These are phyloP conservation scores for Chiridota heheva DNA, from an alignment of 35 echinoderm and acorn worm genomes.

Conservation along the genomic window DNA sequence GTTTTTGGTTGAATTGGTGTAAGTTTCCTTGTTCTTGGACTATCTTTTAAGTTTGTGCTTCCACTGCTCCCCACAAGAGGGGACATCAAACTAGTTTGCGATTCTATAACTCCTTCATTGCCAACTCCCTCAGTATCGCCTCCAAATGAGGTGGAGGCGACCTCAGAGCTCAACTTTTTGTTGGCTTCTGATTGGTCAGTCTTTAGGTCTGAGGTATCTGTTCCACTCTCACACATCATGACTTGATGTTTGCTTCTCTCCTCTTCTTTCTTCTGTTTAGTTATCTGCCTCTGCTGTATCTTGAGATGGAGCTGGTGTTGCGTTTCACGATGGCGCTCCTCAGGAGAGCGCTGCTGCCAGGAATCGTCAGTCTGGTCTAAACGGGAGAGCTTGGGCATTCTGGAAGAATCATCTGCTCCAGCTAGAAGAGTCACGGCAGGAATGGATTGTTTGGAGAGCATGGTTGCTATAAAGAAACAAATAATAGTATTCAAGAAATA, in stretches of 20 bases:
- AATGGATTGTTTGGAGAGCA: too few species aligned
- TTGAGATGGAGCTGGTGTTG: constrained; percentile 65
- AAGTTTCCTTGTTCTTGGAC: constrained; percentile 78
- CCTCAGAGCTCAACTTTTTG: constrained; percentile 21
- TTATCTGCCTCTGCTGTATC: constrained; percentile 65
- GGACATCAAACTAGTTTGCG: constrained; percentile 15
- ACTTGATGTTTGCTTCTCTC: constrained; percentile 34
- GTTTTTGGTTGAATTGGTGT: constrained; percentile 94
- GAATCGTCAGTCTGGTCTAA: constrained; percentile 25
- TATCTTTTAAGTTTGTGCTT: constrained; percentile 65
- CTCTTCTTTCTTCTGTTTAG: constrained; percentile 55
- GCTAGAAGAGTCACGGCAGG: too few species aligned
- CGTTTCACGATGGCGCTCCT: constrained; percentile 69
- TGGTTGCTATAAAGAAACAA: too few species aligned
- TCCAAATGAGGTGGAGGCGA: not conserved
- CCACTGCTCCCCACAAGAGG: constrained; percentile 3
- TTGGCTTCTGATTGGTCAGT: not conserved
- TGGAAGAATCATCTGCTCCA: too few species aligned
- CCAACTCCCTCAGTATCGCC: not conserved
- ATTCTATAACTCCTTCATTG: not conserved
- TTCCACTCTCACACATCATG: constrained; percentile 25
- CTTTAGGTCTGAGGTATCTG: not conserved
- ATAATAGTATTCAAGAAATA: too few species aligned
- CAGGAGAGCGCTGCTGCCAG: constrained; percentile 39
- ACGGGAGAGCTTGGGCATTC: constrained; percentile 17